Evolutionary conservation across 1,140 invertebrate species (phyloP).

Genomic region (Bombus ignitus): DNA sequence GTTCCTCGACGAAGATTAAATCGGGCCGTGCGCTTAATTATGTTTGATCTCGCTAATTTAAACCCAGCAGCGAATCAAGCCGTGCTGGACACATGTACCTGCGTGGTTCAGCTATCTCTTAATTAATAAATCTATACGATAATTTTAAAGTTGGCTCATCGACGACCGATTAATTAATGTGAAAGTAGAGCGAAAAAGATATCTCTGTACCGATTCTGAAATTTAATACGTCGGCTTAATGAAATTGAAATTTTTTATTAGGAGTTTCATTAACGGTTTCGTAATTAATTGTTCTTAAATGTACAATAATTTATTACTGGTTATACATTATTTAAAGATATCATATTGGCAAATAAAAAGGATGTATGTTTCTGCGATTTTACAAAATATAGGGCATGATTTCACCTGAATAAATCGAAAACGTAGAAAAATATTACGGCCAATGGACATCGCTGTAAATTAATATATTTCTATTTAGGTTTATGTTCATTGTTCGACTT

Average conservation of each 20-base stretch:
- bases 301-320: not conserved
- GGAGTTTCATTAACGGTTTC: not conserved
- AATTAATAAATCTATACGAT: conserved; percentile 36
- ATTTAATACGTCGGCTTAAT: not conserved
- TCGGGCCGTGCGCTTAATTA: conserved; percentile 43
- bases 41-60: conserved; percentile 35
- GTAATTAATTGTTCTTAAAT: not conserved
- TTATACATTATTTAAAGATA: not conserved
- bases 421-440: not conserved
- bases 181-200: not conserved
- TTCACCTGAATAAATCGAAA: not conserved
- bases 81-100: not conserved
- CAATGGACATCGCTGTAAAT: not conserved
- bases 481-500: not conserved
- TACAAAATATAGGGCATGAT: not conserved
- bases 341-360: not conserved
- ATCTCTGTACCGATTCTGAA: not conserved
- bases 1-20: conserved; percentile 39
- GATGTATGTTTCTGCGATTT: not conserved
- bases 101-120: not conserved
- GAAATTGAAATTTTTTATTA: not conserved
- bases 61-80: not conserved
- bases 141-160: not conserved
- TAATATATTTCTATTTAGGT: not conserved
- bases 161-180: conserved; percentile 21